Evolutionary conservation across 1,140 invertebrate species (phyloP), one percentile per base, ranked within the genome.

Genomic region (Eufriesea mexicana): DNA sequence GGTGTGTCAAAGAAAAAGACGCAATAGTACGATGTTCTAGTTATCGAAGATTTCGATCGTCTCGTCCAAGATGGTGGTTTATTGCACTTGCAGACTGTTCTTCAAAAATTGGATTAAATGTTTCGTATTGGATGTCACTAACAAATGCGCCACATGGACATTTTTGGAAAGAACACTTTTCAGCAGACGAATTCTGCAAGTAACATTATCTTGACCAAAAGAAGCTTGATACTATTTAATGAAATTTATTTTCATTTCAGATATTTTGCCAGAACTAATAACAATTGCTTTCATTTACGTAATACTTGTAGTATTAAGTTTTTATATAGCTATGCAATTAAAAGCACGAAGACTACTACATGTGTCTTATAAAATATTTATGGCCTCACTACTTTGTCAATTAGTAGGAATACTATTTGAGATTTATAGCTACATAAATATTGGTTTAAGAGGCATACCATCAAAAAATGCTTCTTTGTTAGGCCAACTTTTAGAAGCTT

Each of bases 141-240:
- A 98, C 97, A 1, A 99, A 99, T 94, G 97, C 97, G 12, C 94
- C 95, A 2, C 94, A 95, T 20, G 96, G 96, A 0, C 96, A 97
- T 91, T 96, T 96, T 85, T 98, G 97, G 96, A 96, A 96, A 89
- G 95, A 97, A 90, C 98, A 99, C 92, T 98, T 98, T 91, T 98
- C 98, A 1, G 98, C 98, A 59, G 98, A 99, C 93, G 97, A 99
- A 95, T 98, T 98, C 93, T 98, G 98, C 98, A 96, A 97, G 97
- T 95, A 82, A 87, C 71, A 67, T 77, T 28, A 72, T n/a, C 12
- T 57, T 55, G 14, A 35, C 49, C 23, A 9, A 35, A 20, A 20
- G 14, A 18, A 47, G 42, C 23, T 51, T 23, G 54, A 61, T 49
- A 8, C 62, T 55, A 12, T 51, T 82, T 85, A 88, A 85, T 73